Base-by-base conservation (phyloP, 1,140 invertebrate genomes). In the Drosophila bifasciata region DNA sequence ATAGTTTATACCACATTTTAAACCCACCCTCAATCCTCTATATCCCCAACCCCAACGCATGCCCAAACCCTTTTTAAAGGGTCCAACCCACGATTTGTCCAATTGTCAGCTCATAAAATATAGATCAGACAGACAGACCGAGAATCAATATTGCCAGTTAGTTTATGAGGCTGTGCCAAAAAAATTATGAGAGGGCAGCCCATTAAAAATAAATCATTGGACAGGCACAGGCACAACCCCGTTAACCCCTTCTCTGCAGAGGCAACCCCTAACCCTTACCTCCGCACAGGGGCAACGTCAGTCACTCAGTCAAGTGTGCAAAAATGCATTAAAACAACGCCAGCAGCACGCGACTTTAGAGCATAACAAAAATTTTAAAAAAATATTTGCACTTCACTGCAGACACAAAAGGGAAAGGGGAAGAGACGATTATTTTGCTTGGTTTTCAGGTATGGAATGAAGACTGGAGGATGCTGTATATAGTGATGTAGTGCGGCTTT, bases 161-260 rank as follows among this genome's bases (percentile, higher is more conserved):
- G 80, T 84, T 79, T 85, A 84, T 79, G 79, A 60, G 43, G 48
- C 59, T 79, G 71, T 43, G 72, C 32, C 66, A 80, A 79, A 84
- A 80, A 79, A 84, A 79, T 75, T 75, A 83, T 79, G 67, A 73
- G 57, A 73, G 81, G 74, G 73, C 45, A 3, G 4, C 28, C 81
- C 81, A 86, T 86, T 86, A 86, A 86, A 86, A 63, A 86, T 86
- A 86, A 86, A 86, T 86, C 81, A 86, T 81, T 81, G 59, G 69
- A 51, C 67, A 69, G 80, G 46, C 64, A n/a, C n/a, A n/a, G 8
- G 49, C 48, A 41, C 59, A 66, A 74, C 53, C 56, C 71, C 60
- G n/a, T 64, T 64, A 64, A 64, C 50, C 25, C 32, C 61, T n/a
- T n/a, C n/a, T 15, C 13, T 28, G 25, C 9, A 32, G 63, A 41